Conservation (phyloP, 2,113 vertebrate species). For the Falcunculus frontatus region DNA sequence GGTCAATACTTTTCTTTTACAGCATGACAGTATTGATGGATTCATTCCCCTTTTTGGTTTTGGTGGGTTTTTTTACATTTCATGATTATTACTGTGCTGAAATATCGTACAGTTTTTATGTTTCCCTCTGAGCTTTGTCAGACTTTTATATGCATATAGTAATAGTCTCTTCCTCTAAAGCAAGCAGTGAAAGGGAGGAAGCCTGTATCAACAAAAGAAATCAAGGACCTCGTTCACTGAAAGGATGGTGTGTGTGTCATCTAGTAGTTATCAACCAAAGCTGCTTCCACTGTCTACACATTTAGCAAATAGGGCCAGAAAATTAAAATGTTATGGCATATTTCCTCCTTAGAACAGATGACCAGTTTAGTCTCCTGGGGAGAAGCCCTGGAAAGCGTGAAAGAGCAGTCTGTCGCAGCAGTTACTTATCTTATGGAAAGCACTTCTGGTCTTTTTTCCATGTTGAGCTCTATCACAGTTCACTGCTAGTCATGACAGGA, state of each 20-base stretch:
- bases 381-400: conserved; percentile 12
- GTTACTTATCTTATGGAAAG: background rate
- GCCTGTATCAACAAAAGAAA: background rate
- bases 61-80: background rate
- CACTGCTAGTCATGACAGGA: background rate
- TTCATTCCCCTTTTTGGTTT: background rate
- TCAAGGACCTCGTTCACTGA: background rate
- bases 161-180: background rate
- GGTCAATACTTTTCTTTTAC: background rate
- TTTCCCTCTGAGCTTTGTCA: background rate
- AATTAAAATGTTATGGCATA: conserved; percentile 1
- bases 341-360: conserved; percentile 29
- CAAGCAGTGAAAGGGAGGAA: background rate
- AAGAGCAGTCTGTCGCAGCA: background rate
- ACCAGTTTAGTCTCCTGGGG: conserved; percentile 12
- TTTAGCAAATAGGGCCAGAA: background rate
- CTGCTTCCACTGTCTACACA: background rate
- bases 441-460: background rate
- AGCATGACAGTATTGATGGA: background rate
- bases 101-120: background rate
- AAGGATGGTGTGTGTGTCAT: background rate
- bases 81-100: background rate
- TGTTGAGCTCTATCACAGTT: background rate
- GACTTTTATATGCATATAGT: background rate
- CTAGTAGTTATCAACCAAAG: background rate